Percentiles rank a stretch among this genome's conserved stretches.
Evolutionary conservation across 1,140 invertebrate species (phyloP).

Genomic region (Magallana gigas): DNA sequence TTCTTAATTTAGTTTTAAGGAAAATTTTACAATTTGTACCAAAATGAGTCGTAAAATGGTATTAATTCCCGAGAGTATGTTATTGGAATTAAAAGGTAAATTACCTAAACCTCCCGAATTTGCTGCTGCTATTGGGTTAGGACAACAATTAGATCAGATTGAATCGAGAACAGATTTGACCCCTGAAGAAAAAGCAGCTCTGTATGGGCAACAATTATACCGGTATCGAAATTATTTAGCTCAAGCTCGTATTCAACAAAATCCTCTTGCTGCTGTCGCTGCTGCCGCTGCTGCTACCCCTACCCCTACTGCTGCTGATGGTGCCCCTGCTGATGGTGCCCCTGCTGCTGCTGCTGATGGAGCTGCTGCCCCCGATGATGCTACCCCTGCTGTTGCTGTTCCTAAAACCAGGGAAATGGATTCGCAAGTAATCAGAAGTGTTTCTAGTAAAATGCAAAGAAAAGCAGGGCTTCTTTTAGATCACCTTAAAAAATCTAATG

Average conservation of each 20-base stretch:
- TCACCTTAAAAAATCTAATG: too few relatives aligned
- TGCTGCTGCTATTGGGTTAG: neutral
- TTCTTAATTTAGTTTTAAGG: neutral
- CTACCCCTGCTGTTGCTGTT: too few relatives aligned
- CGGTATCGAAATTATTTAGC: neutral
- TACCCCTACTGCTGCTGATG: too few relatives aligned
- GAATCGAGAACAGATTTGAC: neutral
- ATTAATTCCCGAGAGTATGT: neutral
- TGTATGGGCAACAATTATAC: neutral
- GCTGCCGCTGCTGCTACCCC: neutral
- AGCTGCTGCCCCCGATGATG: too few relatives aligned
- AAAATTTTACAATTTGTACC: neutral
- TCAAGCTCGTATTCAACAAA: neutral
- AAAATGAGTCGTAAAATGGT: conserved; percentile 28
- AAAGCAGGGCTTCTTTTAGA: too few relatives aligned
- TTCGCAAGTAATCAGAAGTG: too few relatives aligned
- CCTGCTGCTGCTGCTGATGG: too few relatives aligned
- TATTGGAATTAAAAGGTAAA: neutral
- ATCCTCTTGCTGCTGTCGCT: neutral
- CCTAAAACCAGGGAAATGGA: too few relatives aligned
- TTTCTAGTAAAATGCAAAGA: too few relatives aligned
- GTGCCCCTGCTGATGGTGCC: too few relatives aligned
- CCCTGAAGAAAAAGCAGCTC: neutral
- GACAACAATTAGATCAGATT: neutral
- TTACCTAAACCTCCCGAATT: neutral